A percentile compares a stretch with the other conserved stretches of the same genome.
Evolutionary conservation across 2,888 invertebrate species (phyloP).

Genomic region (Patella caerulea): DNA sequence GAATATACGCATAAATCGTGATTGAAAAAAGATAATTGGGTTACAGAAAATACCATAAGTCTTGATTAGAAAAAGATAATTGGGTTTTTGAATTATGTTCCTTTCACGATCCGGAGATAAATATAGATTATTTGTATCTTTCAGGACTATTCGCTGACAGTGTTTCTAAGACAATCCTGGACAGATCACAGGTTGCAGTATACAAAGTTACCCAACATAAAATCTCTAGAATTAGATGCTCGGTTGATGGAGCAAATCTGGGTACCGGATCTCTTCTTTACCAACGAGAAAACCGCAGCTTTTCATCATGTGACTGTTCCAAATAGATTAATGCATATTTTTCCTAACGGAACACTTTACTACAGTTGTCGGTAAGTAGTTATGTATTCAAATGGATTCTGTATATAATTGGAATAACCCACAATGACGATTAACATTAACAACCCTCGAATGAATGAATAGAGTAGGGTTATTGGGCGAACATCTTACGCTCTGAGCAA

Average conservation of each 20-base stretch:
- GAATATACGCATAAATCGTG: no score
- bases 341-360: conserved; percentile 51
- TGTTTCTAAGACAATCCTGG: conserved; percentile 57
- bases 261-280: conserved; percentile 61
- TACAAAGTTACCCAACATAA: conserved; percentile 36
- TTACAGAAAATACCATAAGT: no score
- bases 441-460: no score
- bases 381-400: neutral
- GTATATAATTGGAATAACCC: no score
- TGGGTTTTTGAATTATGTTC: no score
- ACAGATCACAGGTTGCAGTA: conserved; percentile 48
- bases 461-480: no score
- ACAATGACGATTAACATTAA: no score
- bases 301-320: conserved; percentile 61
- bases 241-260: conserved; percentile 54
- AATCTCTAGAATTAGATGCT: conserved; percentile 54
- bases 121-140: neutral
- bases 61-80: no score
- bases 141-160: conserved; percentile 54
- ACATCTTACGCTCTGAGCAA: no score
- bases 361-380: conserved; percentile 53
- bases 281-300: conserved; percentile 57
- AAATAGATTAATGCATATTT: conserved; percentile 60
- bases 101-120: no score
- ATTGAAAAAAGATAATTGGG: no score